Base-by-base conservation (phyloP, 2,797 vertebrate genomes). In the Cyprinella venusta region DNA sequence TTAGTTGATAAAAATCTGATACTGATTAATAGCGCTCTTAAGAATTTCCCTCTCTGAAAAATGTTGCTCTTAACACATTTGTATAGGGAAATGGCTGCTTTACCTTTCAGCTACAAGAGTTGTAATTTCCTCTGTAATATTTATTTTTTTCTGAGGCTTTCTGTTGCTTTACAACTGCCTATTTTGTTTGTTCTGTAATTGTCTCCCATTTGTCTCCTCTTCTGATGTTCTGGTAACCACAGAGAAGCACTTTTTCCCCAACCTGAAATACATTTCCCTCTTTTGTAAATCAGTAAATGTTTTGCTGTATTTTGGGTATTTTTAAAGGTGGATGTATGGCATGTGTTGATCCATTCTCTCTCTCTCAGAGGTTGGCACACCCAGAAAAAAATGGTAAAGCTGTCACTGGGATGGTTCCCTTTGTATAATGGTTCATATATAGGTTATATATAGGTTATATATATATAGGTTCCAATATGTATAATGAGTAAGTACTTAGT, bases 171-270 rank as follows among this genome's bases (percentile, higher is more conserved):
- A 36, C 13, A 48, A 36, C 56, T 61, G 12, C 15, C 56, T 76
- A 24, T 79, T 26, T 83, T 79, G 36, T 70, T 74, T 52, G 59
- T 85, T 65, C 79, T 80, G 48, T 74, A 67, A 81, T 59, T 30
- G 21, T 26, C 19, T 50, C 18, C 19, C 21, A 69, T 68, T 68
- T 72, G 26, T 83, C 26, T 77, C 45, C 36, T 42, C 24, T 19
- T 75, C 30, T 67, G 70, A 52, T 75, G 48, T 82, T 26, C 33
- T 30, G 42, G 30, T 70, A 71, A 59, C n/a, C 18, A 26, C 45
- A 64, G 12, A 56, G 19, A 56, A 75, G 10, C 19, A 74, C 50
- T 13, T 38, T 59, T 70, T 26, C 7, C 16, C 18, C 5, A 6
- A 30, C 40, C 54, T 64, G 15, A 61, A 74, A 81, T 52, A 15